phyloP scores from a whole-genome alignment of 2,797 vertebrate genomes.

The Gila robusta region DNA sequence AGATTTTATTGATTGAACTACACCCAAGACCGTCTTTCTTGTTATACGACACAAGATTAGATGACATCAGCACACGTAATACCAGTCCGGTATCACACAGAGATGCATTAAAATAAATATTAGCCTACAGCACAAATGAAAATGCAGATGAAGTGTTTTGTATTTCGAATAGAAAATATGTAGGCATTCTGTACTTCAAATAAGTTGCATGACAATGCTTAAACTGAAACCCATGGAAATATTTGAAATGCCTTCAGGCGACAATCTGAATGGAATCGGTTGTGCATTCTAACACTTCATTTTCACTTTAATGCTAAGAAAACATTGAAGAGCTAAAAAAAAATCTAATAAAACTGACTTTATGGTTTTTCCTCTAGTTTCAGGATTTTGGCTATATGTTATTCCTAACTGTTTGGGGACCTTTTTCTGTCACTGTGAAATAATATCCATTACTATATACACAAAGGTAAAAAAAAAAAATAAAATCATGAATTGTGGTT shows the following conservation, averaged over 20 bases:
- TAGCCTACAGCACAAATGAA: neutral
- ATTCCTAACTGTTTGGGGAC: neutral
- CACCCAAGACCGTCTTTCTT: neutral
- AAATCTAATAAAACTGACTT: neutral
- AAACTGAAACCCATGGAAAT: neutral
- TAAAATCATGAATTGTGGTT: neutral
- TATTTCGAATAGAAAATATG: neutral
- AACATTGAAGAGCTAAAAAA: neutral
- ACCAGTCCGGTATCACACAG: neutral
- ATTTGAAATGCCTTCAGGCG: neutral
- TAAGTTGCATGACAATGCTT: neutral
- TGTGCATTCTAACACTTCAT: neutral
- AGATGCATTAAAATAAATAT: neutral
- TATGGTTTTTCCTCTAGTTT: neutral
- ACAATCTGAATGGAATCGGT: neutral
- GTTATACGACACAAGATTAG: neutral
- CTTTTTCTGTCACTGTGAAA: neutral
- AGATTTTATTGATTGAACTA: slow-evolving; percentile 14
- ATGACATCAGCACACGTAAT: neutral
- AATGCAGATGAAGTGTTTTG: neutral
- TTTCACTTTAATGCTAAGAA: neutral
- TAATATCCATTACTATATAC: neutral
- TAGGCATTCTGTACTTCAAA: neutral
- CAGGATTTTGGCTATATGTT: neutral
- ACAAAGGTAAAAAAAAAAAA: neutral